Percentiles rank a stretch among this genome's conserved stretches.
Evolutionary conservation across 2,888 invertebrate species (phyloP).

Genomic region (Cheiracanthium punctorium): DNA sequence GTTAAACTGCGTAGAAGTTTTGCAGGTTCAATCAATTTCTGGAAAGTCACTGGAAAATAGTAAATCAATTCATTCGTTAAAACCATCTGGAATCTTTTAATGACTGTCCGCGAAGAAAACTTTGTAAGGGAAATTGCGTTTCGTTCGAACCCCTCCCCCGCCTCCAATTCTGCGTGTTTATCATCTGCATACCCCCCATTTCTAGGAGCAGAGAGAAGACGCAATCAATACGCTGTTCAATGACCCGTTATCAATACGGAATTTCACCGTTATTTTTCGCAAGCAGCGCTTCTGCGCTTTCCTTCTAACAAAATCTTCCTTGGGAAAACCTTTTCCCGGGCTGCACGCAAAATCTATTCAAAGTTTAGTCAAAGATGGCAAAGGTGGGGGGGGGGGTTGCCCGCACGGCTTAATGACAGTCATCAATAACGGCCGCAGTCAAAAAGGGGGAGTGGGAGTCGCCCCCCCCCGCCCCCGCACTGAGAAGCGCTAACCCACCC

Average conservation of each 20-base stretch:
- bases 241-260: background rate
- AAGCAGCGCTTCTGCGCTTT: background rate
- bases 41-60: too few relatives aligned
- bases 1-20: too few relatives aligned
- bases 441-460: conserved; percentile 7
- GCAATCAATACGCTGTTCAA: background rate
- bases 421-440: conserved; percentile 67
- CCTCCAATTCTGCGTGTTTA: too few relatives aligned
- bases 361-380: background rate
- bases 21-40: too few relatives aligned
- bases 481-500: background rate
- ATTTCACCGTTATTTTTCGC: background rate
- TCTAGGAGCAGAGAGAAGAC: too few relatives aligned
- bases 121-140: too few relatives aligned
- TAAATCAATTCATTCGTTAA: too few relatives aligned
- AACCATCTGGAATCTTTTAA: too few relatives aligned
- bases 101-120: too few relatives aligned
- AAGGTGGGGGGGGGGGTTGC: background rate
- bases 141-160: too few relatives aligned
- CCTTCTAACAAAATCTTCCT: background rate
- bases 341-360: background rate
- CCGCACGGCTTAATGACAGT: conserved; percentile 54
- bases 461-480: background rate
- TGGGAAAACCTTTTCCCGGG: background rate
- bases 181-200: too few relatives aligned